Base-by-base conservation (phyloP, 2,113 vertebrate species). In the Scophthalmus maximus region DNA sequence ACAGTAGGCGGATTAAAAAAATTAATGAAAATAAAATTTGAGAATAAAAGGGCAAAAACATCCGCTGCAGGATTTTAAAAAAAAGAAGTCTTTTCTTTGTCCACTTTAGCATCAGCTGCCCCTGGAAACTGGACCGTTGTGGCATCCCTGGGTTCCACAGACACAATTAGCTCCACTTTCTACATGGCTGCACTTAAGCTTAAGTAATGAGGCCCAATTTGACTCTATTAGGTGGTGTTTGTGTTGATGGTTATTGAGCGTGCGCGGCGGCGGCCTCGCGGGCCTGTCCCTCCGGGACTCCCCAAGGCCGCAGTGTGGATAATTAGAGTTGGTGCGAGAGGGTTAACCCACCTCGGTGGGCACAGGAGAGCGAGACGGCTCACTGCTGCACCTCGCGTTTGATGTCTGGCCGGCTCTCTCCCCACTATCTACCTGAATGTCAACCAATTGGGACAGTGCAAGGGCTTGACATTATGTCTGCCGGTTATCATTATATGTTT, bases 401-500 rank as follows among this genome's bases (percentile, higher is more conserved):
- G 90, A 93, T 89, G 94, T 93, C 83, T 85, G 87, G 76, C 71
- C 78, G 78, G 73, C 83, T 89, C 79, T 65, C 77, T 82, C 75
- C 60, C 73, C 86, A 76, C 78, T 74, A 87, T 90, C 90, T 80
- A 92, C 88, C 92, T 94, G 94, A 94, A 94, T 92, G 93, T 94
- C 92, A 94, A 90, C 93, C 91, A 90, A 93, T 94, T 92, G 93
- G 93, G 92, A 93, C 86, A 42, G 87, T 87, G 93, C 91, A 88
- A 86, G 18, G 89, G 86, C 88, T 92, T 95, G 94, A 95, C 95
- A 94, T 95, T 92, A 94, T 96, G 94, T 95, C 96, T 95, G 95
- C 92, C 55, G 95, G 96, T 97, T 96, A 96, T 97, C 94, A 96
- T 97, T 97, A 97, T 94, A 87, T 91, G 92, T 92, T 87, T 91